phyloP scores from a whole-genome alignment of 2,797 vertebrate genomes.

The Taeniopygia guttata region DNA sequence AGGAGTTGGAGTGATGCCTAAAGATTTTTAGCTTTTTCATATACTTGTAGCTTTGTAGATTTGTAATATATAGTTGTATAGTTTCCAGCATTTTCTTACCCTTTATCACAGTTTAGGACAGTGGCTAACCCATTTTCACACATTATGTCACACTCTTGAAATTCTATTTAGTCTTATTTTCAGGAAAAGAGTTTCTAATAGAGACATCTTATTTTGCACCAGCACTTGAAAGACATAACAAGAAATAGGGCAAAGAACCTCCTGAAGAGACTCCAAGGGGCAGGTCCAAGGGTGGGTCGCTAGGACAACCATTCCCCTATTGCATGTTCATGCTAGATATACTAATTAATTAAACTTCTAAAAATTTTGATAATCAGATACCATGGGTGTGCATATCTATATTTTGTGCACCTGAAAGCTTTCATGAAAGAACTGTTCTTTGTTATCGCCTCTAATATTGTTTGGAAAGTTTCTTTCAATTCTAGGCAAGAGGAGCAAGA shows the following conservation, averaged over 20 bases:
- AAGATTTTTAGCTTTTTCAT: background rate
- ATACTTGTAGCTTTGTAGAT: background rate
- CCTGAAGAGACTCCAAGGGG: background rate
- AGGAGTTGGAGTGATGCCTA: background rate
- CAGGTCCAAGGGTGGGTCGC: background rate
- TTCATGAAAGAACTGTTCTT: background rate
- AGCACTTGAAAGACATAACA: background rate
- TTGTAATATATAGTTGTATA: background rate
- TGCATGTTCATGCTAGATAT: background rate
- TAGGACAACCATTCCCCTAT: background rate
- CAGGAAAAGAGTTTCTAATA: background rate
- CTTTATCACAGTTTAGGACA: background rate
- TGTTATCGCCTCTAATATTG: background rate
- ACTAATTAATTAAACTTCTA: background rate
- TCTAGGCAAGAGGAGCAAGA: background rate
- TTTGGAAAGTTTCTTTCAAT: background rate
- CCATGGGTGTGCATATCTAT: background rate
- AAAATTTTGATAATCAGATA: background rate
- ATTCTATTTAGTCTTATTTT: background rate
- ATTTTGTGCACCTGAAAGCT: background rate
- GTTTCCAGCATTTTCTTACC: background rate
- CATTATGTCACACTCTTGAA: background rate
- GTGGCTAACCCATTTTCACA: background rate
- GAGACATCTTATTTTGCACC: background rate
- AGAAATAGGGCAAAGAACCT: background rate